Base-by-base conservation (phyloP, 37 sponge, comb jelly and placozoan species). In the Haliclona indistincta region DNA sequence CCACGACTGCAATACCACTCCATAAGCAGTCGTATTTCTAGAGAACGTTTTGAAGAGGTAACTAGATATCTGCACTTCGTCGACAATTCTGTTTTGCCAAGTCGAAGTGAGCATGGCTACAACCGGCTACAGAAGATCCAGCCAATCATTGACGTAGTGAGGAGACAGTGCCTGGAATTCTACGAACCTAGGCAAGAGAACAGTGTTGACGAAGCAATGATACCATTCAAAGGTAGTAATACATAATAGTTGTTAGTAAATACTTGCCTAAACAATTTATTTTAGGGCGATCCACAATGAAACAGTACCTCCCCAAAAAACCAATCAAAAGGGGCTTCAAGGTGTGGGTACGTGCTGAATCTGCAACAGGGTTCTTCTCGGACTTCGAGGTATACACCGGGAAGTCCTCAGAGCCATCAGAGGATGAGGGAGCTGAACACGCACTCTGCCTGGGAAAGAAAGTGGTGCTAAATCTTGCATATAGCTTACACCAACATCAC, bases 381-480 rank as follows among this genome's bases (percentile, higher is more conserved):
- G n/a, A n/a, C n/a, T n/a, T n/a, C n/a, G n/a, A n/a, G n/a, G n/a
- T n/a, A n/a, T n/a, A n/a, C n/a, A n/a, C n/a, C n/a, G n/a, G n/a
- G n/a, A n/a, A n/a, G n/a, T n/a, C n/a, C n/a, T n/a, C n/a, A n/a
- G n/a, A n/a, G n/a, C n/a, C n/a, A n/a, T n/a, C n/a, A n/a, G n/a
- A n/a, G n/a, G n/a, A n/a, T n/a, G n/a, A n/a, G n/a, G n/a, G n/a
- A n/a, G n/a, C n/a, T n/a, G n/a, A n/a, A n/a, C n/a, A n/a, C n/a
- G n/a, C n/a, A n/a, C n/a, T n/a, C n/a, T n/a, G 64, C 28, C 35
- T 81, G 17, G 81, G 81, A 35, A 63, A 61, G 0, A 81, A 36
- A 22, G 81, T 71, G 1, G 73, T 81, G 3, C 42, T 47, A 56
- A 47, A 58, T 8, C 41, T 81, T 1, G 30, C 73, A 1, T n/a